Base-by-base conservation (phyloP, 2,797 vertebrate species). In the Hipposideros larvatus region DNA sequence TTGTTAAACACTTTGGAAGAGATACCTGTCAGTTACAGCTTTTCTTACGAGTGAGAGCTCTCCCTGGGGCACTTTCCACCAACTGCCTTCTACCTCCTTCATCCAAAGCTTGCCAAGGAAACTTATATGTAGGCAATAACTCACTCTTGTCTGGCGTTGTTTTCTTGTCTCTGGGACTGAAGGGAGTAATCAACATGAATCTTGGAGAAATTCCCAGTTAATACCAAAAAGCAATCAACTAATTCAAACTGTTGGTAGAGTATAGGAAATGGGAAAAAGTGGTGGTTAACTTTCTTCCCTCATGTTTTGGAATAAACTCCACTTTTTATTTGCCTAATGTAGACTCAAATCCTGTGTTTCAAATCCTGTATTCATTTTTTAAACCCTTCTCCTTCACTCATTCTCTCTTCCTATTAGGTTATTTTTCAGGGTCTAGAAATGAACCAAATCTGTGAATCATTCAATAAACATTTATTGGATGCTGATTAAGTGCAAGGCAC, bases 1-100 rank as follows among this genome's bases (percentile, higher is more conserved):
- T 99, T 95, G 98, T 98, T 55, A 98, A 97, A 90, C 97, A 98
- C 96, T 98, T 98, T 85, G 97, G 98, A 86, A 97, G 97, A 90
- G 96, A 98, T 34, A 97, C 97, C 91, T 99, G 99, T 96, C 98
- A 99, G 98, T 98, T 99, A 94, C 68, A 85, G 66, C 94, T 83
- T 71, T 63, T 24, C 41, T 92, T 88, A 95, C 74, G 82, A 88
- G 51, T 41, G 83, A 90, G 63, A 59, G 41, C 24, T 90, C 96
- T 97, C 80, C 92, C 77, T 43, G 61, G 80, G 90, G 57, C 66
- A 70, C 96, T 97, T 98, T 93, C 85, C 82, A 73, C 94, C 59
- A 88, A 24, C 21, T 88, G 41, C 77, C 96, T 97, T 80, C 90
- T 46, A 37, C 87, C 80, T 61, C 13, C 0, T 71, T 51, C 63